Base-by-base conservation (phyloP, 2,113 vertebrate species). In the Rafetus swinhoei region DNA sequence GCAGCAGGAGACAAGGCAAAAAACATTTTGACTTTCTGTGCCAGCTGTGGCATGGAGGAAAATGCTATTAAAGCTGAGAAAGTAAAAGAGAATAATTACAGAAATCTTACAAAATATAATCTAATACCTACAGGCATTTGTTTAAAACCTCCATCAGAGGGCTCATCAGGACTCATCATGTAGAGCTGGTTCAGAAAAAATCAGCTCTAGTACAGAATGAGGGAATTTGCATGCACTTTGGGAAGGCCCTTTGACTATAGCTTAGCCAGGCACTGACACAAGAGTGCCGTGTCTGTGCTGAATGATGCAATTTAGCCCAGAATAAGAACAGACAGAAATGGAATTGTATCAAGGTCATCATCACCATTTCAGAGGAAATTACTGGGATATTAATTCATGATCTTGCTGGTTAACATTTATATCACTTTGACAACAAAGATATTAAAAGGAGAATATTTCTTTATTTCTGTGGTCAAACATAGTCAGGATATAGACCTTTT, bases 61-160 rank as follows among this genome's bases (percentile, higher is more conserved):
- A 99, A 99, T 0, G 99, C 99, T 91, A 99, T 98, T 96, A 99
- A 99, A 0, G 97, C 99, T 99, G 96, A 62, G 69, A 82, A 95
- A 88, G 25, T 9, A 93, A 53, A 95, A 91, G 82, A 85, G 54
- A 84, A 10, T 76, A 76, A 29, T 89, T 87, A n/a, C 9, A 27
- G 35, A 45, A 76, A 76, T 50, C 74, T 45, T 50, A 14, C 22
- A 76, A 25, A 45, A 85, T 92, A 79, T 52, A 82, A 53, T 16
- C 21, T 84, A 24, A 93, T 69, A 10, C 9, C 69, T 32, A 80
- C 29, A 2, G 1, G 1, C 24, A 69, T 65, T 81, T 79, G 65
- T 83, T 81, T 53, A n/a, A 22, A 25, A 39, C n/a, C 82, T 87
- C 81, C 32, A 72, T 32, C 57, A 0, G 0, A 85, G 56, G 4